Conservation (phyloP, 35 echinoderm and acorn worm species). For the Ptychodera flava region DNA sequence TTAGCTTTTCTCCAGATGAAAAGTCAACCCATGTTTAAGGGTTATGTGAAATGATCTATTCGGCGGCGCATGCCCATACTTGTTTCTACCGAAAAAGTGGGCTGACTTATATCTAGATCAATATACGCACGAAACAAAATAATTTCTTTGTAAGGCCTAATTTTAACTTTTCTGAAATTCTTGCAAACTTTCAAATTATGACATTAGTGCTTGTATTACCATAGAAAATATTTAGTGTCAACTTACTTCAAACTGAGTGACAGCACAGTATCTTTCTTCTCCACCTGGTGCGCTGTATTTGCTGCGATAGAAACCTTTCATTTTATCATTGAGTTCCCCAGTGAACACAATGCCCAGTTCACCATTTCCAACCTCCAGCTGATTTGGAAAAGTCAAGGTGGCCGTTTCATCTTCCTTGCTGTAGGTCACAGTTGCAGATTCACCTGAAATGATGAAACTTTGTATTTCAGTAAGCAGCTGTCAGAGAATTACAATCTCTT, state of each 20-base stretch:
- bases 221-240: too few species aligned
- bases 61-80: too few species aligned
- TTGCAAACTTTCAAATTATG: too few species aligned
- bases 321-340: constrained; percentile 95
- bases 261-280: constrained; percentile 79
- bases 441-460: constrained; percentile 23
- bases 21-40: too few species aligned
- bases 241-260: constrained; percentile 96
- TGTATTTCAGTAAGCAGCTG: not conserved
- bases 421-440: constrained; percentile 41
- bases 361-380: constrained; percentile 42
- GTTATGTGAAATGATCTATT: too few species aligned
- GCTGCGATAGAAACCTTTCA: constrained; percentile 98
- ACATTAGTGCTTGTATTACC: too few species aligned
- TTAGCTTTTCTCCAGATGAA: too few species aligned
- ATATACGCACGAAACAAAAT: too few species aligned
- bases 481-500: not conserved
- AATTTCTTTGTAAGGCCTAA: too few species aligned
- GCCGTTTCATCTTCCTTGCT: constrained; percentile 78
- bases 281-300: constrained; percentile 78
- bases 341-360: constrained; percentile 71
- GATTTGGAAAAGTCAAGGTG: constrained; percentile 41
- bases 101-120: too few species aligned
- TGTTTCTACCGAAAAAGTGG: too few species aligned
- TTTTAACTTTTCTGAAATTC: not conserved